phyloP scores from a whole-genome alignment of 2,113 vertebrate genomes.

The Pollimyrus isidori region DNA sequence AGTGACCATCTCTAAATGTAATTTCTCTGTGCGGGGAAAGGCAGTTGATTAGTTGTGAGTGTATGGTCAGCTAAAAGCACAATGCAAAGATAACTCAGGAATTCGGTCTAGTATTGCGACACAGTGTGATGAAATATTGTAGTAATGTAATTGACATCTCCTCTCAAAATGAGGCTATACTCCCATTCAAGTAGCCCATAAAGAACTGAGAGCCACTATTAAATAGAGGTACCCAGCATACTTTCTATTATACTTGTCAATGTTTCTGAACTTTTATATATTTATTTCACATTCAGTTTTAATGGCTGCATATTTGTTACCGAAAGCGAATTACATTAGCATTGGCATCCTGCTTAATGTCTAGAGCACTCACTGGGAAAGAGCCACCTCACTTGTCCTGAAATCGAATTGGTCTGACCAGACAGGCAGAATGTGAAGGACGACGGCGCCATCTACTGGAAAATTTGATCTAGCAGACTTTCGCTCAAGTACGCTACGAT shows the following conservation, averaged over 20 bases:
- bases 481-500: background rate
- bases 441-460: slow-evolving; percentile 66
- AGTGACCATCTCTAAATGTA: background rate
- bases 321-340: background rate
- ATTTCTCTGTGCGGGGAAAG: background rate
- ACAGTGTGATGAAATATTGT: background rate
- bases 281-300: background rate
- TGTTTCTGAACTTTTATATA: background rate
- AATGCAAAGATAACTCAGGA: background rate
- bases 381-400: background rate
- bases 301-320: background rate
- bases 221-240: background rate
- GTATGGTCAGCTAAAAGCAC: background rate
- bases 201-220: background rate
- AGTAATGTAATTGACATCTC: background rate
- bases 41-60: background rate
- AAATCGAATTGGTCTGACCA: background rate
- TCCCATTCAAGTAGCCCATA: background rate
- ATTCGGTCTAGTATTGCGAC: background rate
- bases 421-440: slow-evolving; percentile 36
- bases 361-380: background rate
- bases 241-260: background rate
- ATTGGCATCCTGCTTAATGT: background rate
- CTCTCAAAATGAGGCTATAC: background rate
- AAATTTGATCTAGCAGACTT: background rate